These are phyloP conservation scores for Poeciliopsis prolifica DNA, from an alignment of 2,113 vertebrate genomes.

Conservation along the genomic window DNA sequence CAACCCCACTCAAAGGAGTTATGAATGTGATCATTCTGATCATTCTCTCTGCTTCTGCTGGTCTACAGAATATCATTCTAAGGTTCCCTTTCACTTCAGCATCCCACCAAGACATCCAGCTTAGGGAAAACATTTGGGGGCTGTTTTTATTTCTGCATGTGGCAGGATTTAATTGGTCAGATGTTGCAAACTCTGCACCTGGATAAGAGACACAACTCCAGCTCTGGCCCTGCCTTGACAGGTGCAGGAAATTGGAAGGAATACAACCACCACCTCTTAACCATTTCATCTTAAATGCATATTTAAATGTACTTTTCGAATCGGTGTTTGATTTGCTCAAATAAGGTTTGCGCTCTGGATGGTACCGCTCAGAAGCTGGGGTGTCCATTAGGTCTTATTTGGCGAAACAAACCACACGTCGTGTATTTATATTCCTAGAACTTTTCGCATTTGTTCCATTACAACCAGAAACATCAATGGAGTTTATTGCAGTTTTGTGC, in stretches of 20 bases:
- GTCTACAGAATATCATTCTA: constrained; percentile 31
- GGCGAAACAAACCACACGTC: not conserved
- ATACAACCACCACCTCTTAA: constrained; percentile 12
- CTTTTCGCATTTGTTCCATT: too few species aligned
- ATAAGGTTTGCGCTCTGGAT: not conserved
- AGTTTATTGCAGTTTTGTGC: too few species aligned
- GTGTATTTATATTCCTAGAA: too few species aligned
- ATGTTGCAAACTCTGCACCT: constrained; percentile 40
- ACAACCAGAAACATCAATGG: too few species aligned
- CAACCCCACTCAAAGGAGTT: constrained; percentile 34
- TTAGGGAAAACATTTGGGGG: constrained; percentile 42
- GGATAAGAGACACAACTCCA: constrained; percentile 44
- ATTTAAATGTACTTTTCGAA: not conserved
- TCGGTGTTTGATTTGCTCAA: not conserved
- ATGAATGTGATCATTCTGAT: constrained; percentile 52
- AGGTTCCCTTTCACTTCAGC: constrained; percentile 13
- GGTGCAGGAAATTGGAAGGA: constrained; percentile 28
- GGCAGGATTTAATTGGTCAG: constrained; percentile 43
- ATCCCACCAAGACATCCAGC: constrained; percentile 20
- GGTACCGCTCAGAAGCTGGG: not conserved
- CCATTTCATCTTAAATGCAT: constrained; percentile 4
- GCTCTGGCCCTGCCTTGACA: constrained; percentile 25
- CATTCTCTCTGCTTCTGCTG: constrained; percentile 28
- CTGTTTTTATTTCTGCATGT: constrained; percentile 23
- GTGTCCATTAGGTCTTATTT: not conserved